These are phyloP conservation scores for Microtus ochrogaster DNA, from an alignment of 2,113 vertebrate species.

Conservation along the genomic window DNA sequence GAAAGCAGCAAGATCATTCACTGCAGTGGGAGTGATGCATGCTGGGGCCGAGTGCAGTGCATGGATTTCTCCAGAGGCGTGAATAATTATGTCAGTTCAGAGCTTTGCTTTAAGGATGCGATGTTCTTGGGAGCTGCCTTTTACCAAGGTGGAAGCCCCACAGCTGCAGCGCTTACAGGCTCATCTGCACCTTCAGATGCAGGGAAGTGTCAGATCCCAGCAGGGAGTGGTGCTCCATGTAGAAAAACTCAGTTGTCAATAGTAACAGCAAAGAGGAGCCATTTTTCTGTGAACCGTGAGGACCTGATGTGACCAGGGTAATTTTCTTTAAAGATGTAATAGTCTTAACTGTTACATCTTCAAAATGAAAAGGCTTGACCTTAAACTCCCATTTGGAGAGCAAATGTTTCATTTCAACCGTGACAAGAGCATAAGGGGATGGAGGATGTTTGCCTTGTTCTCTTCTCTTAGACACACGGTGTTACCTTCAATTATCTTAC, in stretches of 20 bases:
- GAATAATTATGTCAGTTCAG: neutral
- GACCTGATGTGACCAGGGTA: neutral
- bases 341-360: slow-evolving; percentile 20
- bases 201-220: neutral
- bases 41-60: neutral
- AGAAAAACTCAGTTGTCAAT: slow-evolving; percentile 11
- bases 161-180: neutral
- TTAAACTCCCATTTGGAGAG: slow-evolving; percentile 39
- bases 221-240: too few species aligned
- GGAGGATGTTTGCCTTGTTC: neutral
- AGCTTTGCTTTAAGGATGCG: slow-evolving; percentile 11
- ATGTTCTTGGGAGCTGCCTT: neutral
- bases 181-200: neutral
- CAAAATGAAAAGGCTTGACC: slow-evolving; percentile 52
- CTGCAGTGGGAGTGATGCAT: neutral
- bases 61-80: neutral
- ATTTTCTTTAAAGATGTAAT: slow-evolving; percentile 34
- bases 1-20: neutral
- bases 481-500: slow-evolving; percentile 19
- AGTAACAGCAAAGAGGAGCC: slow-evolving; percentile 37
- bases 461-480: neutral
- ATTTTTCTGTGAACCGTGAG: slow-evolving; percentile 31
- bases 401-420: slow-evolving; percentile 40
- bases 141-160: neutral
- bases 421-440: neutral